Conservation (phyloP, 2,113 vertebrate genomes). For the Epinephelus lanceolatus region DNA sequence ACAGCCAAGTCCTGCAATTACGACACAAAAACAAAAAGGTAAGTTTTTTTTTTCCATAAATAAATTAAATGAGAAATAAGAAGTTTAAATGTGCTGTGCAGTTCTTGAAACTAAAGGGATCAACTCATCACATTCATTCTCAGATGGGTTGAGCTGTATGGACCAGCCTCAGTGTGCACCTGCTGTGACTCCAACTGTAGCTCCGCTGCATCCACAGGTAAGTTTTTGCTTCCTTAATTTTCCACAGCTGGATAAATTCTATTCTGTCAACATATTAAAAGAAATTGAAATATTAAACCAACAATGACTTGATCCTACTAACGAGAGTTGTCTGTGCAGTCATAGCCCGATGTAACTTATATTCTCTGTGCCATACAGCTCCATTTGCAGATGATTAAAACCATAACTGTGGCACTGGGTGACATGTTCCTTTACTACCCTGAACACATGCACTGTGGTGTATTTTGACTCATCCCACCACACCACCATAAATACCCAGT, state of each 20-base stretch:
- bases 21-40: conserved; percentile 66
- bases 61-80: background rate
- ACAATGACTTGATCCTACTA: background rate
- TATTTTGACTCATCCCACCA: background rate
- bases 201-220: conserved; percentile 59
- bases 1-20: conserved; percentile 82
- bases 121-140: background rate
- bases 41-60: background rate
- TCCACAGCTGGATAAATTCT: background rate
- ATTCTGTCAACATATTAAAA: background rate
- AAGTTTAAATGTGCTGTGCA: background rate
- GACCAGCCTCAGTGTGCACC: conserved; percentile 63
- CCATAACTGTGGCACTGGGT: background rate
- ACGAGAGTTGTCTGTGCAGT: background rate
- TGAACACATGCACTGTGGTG: background rate
- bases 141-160: conserved; percentile 83
- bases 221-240: background rate
- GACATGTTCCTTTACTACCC: background rate
- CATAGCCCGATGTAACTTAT: background rate
- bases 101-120: background rate
- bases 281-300: background rate
- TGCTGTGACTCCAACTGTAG: conserved; percentile 82
- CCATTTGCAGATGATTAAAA: too few species aligned
- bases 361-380: background rate
- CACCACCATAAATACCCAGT: too few species aligned